These are phyloP conservation scores for Pachyuromys duprasi DNA, from an alignment of 2,797 vertebrate genomes.

Conservation along the genomic window DNA sequence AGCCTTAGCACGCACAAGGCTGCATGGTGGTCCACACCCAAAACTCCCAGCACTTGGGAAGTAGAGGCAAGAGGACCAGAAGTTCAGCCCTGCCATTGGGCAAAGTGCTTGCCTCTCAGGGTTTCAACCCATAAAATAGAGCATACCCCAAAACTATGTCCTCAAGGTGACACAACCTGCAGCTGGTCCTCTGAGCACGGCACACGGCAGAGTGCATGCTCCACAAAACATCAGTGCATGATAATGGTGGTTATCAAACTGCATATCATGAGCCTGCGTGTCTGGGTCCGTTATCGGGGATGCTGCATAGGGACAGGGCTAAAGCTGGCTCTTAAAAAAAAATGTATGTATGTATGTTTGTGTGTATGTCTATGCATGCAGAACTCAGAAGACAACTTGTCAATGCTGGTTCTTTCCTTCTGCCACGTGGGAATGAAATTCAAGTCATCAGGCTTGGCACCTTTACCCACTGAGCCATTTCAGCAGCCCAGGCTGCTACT, in stretches of 20 bases:
- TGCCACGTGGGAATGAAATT: not conserved
- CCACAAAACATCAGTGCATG: not conserved
- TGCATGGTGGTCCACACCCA: not conserved
- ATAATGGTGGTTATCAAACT: not conserved
- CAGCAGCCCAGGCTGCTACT: not conserved
- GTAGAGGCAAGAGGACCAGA: not conserved
- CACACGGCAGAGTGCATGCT: not conserved
- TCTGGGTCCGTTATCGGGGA: not conserved
- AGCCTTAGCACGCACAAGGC: not conserved
- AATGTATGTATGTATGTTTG: not conserved
- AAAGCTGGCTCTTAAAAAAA: not conserved
- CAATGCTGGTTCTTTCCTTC: not conserved
- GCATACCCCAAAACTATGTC: not conserved
- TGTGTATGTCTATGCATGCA: too few species aligned
- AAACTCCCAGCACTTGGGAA: not conserved
- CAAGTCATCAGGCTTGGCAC: not conserved
- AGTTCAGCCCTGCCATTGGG: not conserved
- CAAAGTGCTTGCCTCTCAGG: not conserved
- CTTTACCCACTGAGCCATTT: not conserved
- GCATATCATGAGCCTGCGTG: not conserved
- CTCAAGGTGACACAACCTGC: not conserved
- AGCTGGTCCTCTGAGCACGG: accelerated
- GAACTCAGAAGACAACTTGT: not conserved
- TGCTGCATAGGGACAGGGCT: not conserved
- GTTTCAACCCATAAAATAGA: not conserved